A percentile compares a stretch with the other conserved stretches of the same genome.
These are phyloP conservation scores for Ichneumon xanthorius DNA, from an alignment of 2,888 invertebrate genomes.

Conservation along the genomic window DNA sequence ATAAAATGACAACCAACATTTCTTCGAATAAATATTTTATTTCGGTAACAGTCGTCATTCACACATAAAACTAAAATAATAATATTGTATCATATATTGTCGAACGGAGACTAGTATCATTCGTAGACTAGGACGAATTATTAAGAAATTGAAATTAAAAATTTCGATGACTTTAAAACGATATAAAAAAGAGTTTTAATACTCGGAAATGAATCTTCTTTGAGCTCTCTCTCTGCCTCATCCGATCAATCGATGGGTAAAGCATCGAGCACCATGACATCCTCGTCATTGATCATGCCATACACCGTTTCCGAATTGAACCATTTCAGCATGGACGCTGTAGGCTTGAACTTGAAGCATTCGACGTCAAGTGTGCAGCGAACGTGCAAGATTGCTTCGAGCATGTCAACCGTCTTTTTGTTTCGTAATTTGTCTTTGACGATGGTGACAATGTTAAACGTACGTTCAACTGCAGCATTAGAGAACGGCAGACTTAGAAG, in stretches of 20 bases:
- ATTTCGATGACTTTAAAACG: background rate
- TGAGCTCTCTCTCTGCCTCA: background rate
- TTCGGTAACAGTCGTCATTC: too few relatives aligned
- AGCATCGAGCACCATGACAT: slow-evolving; percentile 14
- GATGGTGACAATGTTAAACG: slow-evolving; percentile 63
- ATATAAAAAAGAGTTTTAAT: background rate
- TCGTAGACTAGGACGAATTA: background rate
- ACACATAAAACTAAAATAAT: too few relatives aligned
- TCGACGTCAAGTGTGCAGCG: slow-evolving; percentile 24
- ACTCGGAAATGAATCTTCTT: background rate
- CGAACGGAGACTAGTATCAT: background rate
- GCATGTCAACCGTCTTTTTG: slow-evolving; percentile 52
- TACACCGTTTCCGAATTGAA: slow-evolving; percentile 9
- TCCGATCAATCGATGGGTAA: background rate
- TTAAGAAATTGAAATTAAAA: background rate
- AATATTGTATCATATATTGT: too few relatives aligned
- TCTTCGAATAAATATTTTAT: too few relatives aligned
- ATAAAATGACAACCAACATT: too few relatives aligned
- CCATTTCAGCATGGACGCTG: slow-evolving; percentile 10
- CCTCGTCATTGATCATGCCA: slow-evolving; percentile 1
- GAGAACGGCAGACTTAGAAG: slow-evolving; percentile 65
- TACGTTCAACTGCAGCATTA: slow-evolving; percentile 65
- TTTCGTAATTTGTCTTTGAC: slow-evolving; percentile 67
- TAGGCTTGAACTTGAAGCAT: slow-evolving; percentile 22
- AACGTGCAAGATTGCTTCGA: slow-evolving; percentile 26